Conservation (phyloP, 2,888 invertebrate genomes). For the Papilio demoleus region DNA sequence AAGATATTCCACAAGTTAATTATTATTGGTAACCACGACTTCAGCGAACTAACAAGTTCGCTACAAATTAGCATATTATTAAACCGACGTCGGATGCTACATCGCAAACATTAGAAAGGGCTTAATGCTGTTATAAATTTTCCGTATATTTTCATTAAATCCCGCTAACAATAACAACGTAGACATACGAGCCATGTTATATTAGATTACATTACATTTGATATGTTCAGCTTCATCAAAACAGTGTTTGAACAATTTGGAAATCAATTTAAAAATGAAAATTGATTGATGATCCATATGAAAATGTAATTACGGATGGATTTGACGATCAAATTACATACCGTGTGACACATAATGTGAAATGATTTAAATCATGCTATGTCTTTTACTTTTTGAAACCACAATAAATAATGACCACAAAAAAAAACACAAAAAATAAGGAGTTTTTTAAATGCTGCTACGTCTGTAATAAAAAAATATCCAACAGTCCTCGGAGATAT, state of each 20-base stretch:
- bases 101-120: conserved; percentile 35
- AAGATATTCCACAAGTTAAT: conserved; percentile 31
- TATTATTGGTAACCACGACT: conserved; percentile 36
- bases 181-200: neutral
- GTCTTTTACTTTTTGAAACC: neutral
- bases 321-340: neutral
- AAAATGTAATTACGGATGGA: neutral
- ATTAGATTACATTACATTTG: conserved; percentile 21
- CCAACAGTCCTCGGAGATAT: no score
- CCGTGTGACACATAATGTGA: neutral
- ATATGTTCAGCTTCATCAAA: neutral
- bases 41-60: conserved; percentile 38
- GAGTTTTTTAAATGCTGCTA: no score
- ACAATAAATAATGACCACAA: no score
- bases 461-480: no score
- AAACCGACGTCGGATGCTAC: conserved; percentile 39
- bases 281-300: neutral
- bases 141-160: conserved; percentile 37
- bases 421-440: no score
- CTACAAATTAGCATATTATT: conserved; percentile 43
- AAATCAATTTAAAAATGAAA: conserved; percentile 6
- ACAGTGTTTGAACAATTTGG: neutral
- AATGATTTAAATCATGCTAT: neutral
- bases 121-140: conserved; percentile 41
- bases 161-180: conserved; percentile 11